Conservation (phyloP, 2,113 vertebrate species). For the Chlorocebus sabaeus region DNA sequence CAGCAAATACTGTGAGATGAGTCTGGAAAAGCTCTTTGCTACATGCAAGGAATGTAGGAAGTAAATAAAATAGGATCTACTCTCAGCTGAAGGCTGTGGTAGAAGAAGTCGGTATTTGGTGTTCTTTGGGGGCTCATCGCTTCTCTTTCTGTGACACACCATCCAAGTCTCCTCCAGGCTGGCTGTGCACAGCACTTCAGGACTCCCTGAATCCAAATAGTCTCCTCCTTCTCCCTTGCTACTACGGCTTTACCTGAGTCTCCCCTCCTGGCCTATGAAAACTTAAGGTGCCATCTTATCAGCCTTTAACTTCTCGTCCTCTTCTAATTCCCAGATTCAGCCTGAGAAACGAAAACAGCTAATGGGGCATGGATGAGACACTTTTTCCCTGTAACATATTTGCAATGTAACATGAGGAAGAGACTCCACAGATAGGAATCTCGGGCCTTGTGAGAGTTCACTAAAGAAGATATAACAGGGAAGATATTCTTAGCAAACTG, state of each 20-base stretch:
- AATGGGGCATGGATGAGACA: rapidly evolving
- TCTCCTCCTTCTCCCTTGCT: neutral
- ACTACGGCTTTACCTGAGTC: rapidly evolving
- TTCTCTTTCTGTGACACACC: rapidly evolving
- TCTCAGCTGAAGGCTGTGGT: neutral
- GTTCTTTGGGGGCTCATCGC: neutral
- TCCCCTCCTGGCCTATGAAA: neutral
- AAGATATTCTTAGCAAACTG: neutral
- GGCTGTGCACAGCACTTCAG: neutral
- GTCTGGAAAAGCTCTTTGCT: neutral
- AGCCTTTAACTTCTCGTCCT: neutral
- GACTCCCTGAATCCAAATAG: too few species aligned
- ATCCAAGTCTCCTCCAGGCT: rapidly evolving
- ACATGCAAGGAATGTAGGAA: neutral
- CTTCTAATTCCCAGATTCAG: neutral
- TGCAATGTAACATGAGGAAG: neutral
- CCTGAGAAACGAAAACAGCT: neutral
- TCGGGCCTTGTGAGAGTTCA: neutral
- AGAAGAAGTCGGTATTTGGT: neutral
- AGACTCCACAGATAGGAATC: too few species aligned
- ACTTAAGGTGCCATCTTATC: neutral
- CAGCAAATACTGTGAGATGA: too few species aligned
- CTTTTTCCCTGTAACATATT: neutral
- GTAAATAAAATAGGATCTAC: neutral
- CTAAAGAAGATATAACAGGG: rapidly evolving